phyloP scores from a whole-genome alignment of 1,140 invertebrate species.

The Drosophila sturtevanti region DNA sequence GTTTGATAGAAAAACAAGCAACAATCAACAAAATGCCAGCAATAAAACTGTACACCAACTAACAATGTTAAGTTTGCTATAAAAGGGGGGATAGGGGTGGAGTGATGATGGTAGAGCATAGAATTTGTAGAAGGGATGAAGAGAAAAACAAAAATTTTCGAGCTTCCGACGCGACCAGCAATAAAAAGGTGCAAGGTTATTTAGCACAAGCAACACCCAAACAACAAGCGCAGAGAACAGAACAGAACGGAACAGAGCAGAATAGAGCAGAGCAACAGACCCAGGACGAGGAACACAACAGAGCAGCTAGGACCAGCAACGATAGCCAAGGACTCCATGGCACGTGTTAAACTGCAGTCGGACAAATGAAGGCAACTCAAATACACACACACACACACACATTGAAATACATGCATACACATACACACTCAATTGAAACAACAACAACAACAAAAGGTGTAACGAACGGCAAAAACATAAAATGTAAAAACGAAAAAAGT shows the following conservation, averaged over 20 bases:
- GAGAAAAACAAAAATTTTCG: constrained; percentile 59
- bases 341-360: constrained; percentile 74
- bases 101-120: too few species aligned
- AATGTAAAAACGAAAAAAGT: constrained; percentile 74
- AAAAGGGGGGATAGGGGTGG: neutral
- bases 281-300: neutral
- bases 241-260: neutral
- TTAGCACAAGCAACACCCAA: constrained; percentile 72
- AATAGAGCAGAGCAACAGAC: neutral
- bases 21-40: constrained; percentile 69
- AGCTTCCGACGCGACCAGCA: constrained; percentile 73
- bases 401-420: neutral
- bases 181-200: constrained; percentile 80
- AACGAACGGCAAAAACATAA: constrained; percentile 71
- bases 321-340: constrained; percentile 57
- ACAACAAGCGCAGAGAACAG: constrained; percentile 18
- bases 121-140: neutral
- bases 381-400: constrained; percentile 24
- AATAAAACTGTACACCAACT: constrained; percentile 68
- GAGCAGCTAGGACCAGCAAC: constrained; percentile 2
- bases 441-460: constrained; percentile 60
- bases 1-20: constrained; percentile 52
- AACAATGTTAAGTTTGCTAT: constrained; percentile 47
- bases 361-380: constrained; percentile 71
- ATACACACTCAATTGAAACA: constrained; percentile 35